Conservation (phyloP, 2,113 vertebrate genomes). For the Calyptommatus sinebrachiatus region DNA sequence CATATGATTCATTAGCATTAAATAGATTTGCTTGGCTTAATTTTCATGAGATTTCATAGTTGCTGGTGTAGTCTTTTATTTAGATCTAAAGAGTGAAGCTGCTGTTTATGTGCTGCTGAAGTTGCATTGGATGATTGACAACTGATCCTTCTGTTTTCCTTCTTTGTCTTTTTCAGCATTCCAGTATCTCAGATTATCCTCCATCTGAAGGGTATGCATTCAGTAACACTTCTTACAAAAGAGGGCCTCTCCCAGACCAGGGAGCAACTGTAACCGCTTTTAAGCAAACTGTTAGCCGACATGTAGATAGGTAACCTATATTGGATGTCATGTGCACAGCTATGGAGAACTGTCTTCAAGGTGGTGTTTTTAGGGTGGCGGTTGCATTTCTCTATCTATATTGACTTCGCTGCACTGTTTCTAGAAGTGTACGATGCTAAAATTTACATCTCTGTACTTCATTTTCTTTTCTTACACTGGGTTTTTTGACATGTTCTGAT, state of each 20-base stretch:
- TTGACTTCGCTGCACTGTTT: slow-evolving; percentile 10
- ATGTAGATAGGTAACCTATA: slow-evolving; percentile 84
- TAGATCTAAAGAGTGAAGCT: too few relatives aligned
- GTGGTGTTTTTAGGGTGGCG: slow-evolving; percentile 12
- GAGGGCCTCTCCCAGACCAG: slow-evolving; percentile 79
- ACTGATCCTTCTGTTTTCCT: slow-evolving; percentile 7
- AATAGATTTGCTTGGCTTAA: neutral
- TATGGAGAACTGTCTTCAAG: slow-evolving; percentile 74
- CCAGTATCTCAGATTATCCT: slow-evolving; percentile 69
- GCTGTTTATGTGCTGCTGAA: neutral
- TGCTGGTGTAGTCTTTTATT: neutral
- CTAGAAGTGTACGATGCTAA: neutral
- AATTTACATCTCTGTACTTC: neutral
- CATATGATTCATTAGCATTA: neutral
- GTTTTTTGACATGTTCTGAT: neutral
- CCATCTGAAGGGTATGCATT: slow-evolving; percentile 77
- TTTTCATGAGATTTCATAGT: neutral
- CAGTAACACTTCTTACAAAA: slow-evolving; percentile 71
- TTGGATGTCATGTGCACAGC: slow-evolving; percentile 25
- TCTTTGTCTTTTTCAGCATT: slow-evolving; percentile 70
- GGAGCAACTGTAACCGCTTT: slow-evolving; percentile 77
- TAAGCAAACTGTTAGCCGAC: slow-evolving; percentile 81
- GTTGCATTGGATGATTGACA: neutral
- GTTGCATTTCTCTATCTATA: slow-evolving; percentile 8
- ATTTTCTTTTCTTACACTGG: neutral